A percentile compares a stretch with the other conserved stretches of the same genome.
phyloP scores from a whole-genome alignment of 2,113 vertebrate species.

The Pardalotus punctatus region DNA sequence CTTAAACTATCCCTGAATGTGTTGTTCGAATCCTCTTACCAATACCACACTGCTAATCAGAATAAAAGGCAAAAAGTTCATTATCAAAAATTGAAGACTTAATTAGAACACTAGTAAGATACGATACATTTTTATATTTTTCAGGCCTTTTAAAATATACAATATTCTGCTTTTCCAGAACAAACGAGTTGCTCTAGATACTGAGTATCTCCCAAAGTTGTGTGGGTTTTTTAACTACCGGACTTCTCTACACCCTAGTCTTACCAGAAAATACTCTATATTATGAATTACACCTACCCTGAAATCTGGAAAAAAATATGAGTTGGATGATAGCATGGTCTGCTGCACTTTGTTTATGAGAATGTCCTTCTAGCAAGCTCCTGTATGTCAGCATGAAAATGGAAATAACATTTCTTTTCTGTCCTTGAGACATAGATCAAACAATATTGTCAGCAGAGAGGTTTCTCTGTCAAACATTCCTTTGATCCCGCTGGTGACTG shows the following conservation, averaged over 20 bases:
- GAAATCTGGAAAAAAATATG: background rate
- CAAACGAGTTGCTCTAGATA: background rate
- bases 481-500: background rate
- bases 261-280: background rate
- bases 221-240: background rate
- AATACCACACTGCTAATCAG: background rate
- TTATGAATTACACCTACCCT: background rate
- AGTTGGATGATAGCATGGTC: background rate
- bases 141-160: background rate
- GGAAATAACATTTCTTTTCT: conserved; percentile 38
- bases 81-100: background rate
- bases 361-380: background rate
- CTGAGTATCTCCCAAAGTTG: background rate
- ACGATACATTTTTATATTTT: background rate
- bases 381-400: conserved; percentile 35
- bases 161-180: background rate
- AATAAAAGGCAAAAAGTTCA: background rate
- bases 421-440: conserved; percentile 56
- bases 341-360: conserved; percentile 27
- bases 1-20: background rate
- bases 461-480: conserved; percentile 3
- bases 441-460: conserved; percentile 4
- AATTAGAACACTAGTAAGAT: background rate
- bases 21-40: background rate
- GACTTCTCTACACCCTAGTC: background rate